Evolutionary conservation across 1,140 invertebrate genomes (phyloP).

Genomic region (Tetramorium simillimum): DNA sequence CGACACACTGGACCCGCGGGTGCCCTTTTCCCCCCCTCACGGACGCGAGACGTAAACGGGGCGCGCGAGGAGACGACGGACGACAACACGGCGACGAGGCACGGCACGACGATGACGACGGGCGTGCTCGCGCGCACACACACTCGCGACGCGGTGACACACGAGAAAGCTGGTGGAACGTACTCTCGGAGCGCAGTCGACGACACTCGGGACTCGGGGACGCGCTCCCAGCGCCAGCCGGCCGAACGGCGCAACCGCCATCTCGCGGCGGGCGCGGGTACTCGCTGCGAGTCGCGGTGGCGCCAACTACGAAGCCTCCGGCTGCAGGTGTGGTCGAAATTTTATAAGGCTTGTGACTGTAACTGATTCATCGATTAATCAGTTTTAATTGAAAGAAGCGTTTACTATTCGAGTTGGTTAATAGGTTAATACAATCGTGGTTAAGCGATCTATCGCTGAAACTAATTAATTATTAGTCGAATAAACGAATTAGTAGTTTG

Average conservation of each 20-base stretch:
- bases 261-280: neutral
- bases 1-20: neutral
- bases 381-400: too few relatives aligned
- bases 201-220: constrained; percentile 5
- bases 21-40: neutral
- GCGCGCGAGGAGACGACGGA: constrained; percentile 35
- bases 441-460: too few relatives aligned
- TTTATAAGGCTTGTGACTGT: too few relatives aligned
- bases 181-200: constrained; percentile 40
- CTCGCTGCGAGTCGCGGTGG: neutral
- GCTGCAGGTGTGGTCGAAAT: too few relatives aligned
- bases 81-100: neutral
- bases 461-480: too few relatives aligned
- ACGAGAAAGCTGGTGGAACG: constrained; percentile 70
- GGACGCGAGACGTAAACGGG: constrained; percentile 4
- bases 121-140: constrained; percentile 38
- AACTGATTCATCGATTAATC: too few relatives aligned
- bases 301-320: constrained; percentile 35
- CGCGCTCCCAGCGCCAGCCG: constrained; percentile 39
- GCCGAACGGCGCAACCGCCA: neutral
- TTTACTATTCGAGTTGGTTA: too few relatives aligned
- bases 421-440: too few relatives aligned
- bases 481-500: too few relatives aligned
- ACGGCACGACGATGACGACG: constrained; percentile 50
- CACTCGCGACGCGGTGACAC: constrained; percentile 68